Evolutionary conservation across 2,113 vertebrate species (phyloP), one percentile per base, ranked within the genome.

Genomic region (Athene cunicularia): DNA sequence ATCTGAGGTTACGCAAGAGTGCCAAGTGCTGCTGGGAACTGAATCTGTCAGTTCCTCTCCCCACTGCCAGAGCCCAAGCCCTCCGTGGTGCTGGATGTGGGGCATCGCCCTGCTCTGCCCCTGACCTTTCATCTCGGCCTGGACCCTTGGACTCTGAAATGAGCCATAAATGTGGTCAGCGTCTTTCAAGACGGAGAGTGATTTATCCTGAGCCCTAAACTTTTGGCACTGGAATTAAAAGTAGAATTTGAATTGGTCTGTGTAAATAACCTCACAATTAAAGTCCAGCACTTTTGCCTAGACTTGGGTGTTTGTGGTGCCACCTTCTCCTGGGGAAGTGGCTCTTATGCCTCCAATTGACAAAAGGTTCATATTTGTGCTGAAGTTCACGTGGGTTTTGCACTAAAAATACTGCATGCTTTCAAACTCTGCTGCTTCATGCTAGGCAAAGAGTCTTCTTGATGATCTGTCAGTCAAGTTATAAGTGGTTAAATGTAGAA

Each of bases 1-100:
- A 82, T 87, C 80, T 8, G 86, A 96, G 93, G 93, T 97, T 95
- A 95, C 93, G 60, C 75, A 63, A 86, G 83, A 49, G 56, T 22
- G 52, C 76, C 3, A 75, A 18, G 68, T 1, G 0, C 80, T 96
- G 88, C 96, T 85, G 84, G 91, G 94, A 96, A 96, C 58, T 2
- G 8, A 80, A 64, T 52, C 60, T 66, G 88, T 60, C 45, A 62
- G 91, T 94, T 94, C 91, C 86, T 91, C 73, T 81, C 49, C 14
- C 33, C 2, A 2, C 10, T 23, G 88, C 76, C 66, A 9, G 35
- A 74, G 49, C 71, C 35, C 49, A 45, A 14, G 0, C 53, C 45
- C 58, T 81, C 60, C 3, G 14, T 5, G 3, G 33, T 1, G 17
- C 22, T 30, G 88, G n/a, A 32, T 16, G 58, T 75, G 64, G 37